Conservation (phyloP, 2,797 vertebrate species). For the Liparis tanakae region DNA sequence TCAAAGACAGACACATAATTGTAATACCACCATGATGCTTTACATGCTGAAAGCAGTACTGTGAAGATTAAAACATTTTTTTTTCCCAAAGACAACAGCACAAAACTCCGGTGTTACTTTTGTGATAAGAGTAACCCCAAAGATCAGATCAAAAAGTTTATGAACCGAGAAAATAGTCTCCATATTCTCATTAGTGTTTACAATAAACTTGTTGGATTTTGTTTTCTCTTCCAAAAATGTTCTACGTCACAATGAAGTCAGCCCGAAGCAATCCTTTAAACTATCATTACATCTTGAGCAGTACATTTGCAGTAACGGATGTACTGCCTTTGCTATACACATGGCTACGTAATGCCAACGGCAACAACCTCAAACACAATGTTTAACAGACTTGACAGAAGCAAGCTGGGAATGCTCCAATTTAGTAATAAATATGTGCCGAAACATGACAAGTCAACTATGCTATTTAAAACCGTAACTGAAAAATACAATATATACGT, state of each 20-base stretch:
- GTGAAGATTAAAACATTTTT: neutral
- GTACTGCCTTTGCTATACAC: neutral
- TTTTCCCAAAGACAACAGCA: neutral
- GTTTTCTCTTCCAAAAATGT: neutral
- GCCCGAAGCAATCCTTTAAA: neutral
- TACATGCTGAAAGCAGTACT: neutral
- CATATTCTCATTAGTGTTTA: neutral
- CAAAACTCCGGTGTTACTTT: too few relatives aligned
- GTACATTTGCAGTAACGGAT: neutral
- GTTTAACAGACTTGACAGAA: slow-evolving; percentile 12
- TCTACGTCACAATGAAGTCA: neutral
- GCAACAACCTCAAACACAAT: neutral
- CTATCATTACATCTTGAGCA: neutral
- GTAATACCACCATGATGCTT: neutral
- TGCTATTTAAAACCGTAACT: neutral
- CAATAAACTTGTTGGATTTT: neutral
- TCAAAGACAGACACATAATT: neutral
- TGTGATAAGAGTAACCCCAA: neutral
- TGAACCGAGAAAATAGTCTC: neutral
- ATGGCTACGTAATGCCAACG: neutral
- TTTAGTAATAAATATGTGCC: neutral
- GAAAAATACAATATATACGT: neutral
- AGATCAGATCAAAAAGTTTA: neutral
- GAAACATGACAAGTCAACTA: neutral
- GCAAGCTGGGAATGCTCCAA: neutral